Evolutionary conservation across 1,140 invertebrate genomes (phyloP), one percentile per base, ranked within the genome.

Genomic region (Leptonema lineaticorne): DNA sequence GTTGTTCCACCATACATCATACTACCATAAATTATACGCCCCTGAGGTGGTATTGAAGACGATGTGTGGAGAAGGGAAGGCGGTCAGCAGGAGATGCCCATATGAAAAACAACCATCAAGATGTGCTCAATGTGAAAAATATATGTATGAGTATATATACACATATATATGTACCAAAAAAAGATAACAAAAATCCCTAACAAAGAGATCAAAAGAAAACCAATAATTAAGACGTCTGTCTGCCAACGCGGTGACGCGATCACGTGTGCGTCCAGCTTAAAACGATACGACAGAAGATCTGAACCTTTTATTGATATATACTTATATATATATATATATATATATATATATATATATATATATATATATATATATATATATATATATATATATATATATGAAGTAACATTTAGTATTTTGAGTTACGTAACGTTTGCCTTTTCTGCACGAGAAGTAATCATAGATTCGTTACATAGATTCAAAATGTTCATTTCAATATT

Each of bases 121-220:
- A 27, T 53, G 48, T 53, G 8, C 18, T 24, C 24, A 53, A 53
- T n/a, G 48, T n/a, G 18, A 57, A 29, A 27, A 57, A 57, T 6
- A 30, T 33, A 30, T 24, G n/a, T 59, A 33, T 18, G 16, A 59
- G 24, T 3, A 7, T 26, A 24, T 16, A 16, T 59, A 24, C 18
- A 20, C 20, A 33, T 30, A 33, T 33, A 28, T 28, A 59, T 33
- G 30, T n/a, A n/a, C n/a, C n/a, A n/a, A n/a, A n/a, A n/a, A n/a
- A 24, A 41, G n/a, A 18, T 22, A 41, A 62, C n/a, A 18, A 62
- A 59, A 66, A 70, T 71, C 67, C 63, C 70, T 66, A 71, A 71
- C 70, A 71, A 71, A 71, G 70, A 71, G 67, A 71, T 69, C 70
- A 71, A 71, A 71, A 68, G 59, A 63, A 56, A 69, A 68, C 67